phyloP scores from a whole-genome alignment of 1,140 invertebrate genomes.

The Zaprionus kolodkinae region DNA sequence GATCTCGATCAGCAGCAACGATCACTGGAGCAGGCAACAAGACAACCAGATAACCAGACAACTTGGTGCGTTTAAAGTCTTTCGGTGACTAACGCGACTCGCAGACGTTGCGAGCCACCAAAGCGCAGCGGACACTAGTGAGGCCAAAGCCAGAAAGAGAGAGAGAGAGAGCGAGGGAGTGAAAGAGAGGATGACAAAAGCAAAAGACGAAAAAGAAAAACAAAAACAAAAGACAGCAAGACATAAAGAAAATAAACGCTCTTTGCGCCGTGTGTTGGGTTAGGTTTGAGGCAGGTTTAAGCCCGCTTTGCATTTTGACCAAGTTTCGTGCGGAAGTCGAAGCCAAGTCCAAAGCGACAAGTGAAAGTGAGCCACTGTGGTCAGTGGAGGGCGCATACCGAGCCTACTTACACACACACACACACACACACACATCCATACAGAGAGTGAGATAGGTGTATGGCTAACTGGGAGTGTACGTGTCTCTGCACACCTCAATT shows the following conservation, averaged over 20 bases:
- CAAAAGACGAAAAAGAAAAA: slow-evolving; percentile 11
- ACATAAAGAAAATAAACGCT: slow-evolving; percentile 14
- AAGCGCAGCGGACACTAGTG: slow-evolving; percentile 63
- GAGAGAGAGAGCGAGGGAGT: slow-evolving; percentile 7
- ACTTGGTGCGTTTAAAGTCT: slow-evolving; percentile 75
- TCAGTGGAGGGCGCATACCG: slow-evolving; percentile 60
- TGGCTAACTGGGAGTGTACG: not conserved
- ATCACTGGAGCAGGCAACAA: slow-evolving; percentile 7
- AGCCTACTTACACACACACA: slow-evolving; percentile 29
- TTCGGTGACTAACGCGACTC: slow-evolving; percentile 67
- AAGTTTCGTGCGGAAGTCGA: slow-evolving; percentile 74
- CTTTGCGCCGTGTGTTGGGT: slow-evolving; percentile 25
- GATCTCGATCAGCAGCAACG: not conserved
- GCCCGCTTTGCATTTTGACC: slow-evolving; percentile 79
- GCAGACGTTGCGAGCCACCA: slow-evolving; percentile 54
- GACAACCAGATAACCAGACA: slow-evolving; percentile 27
- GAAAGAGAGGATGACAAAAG: slow-evolving; percentile 35
- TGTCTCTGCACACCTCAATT: slow-evolving; percentile 1
- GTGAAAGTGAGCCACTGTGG: slow-evolving; percentile 72
- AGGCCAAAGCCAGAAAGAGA: slow-evolving; percentile 20
- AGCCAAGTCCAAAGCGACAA: slow-evolving; percentile 58
- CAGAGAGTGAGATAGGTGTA: not conserved
- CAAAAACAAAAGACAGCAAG: not conserved
- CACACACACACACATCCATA: not conserved
- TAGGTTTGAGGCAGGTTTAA: slow-evolving; percentile 62